These are phyloP conservation scores for Rotaria macrura DNA, from an alignment of 2,888 invertebrate species.

Conservation along the genomic window DNA sequence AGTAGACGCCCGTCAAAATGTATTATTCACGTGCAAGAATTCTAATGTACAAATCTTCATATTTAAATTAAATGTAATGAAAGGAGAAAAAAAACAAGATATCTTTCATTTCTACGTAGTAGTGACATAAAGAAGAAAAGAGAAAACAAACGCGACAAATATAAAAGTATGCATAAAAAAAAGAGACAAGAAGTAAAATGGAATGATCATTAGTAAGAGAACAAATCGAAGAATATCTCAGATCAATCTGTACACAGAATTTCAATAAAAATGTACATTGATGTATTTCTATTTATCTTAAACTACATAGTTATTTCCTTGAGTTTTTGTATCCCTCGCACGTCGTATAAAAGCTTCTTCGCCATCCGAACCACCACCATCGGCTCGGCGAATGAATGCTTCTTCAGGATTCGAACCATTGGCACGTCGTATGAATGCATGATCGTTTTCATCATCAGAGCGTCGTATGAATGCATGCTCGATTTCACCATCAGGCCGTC, in stretches of 20 bases:
- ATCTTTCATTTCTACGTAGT: neutral
- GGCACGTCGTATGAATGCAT: neutral
- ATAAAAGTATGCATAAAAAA: neutral
- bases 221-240: neutral
- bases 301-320: neutral
- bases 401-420: neutral
- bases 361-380: neutral
- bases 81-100: neutral
- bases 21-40: neutral
- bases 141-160: neutral
- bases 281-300: neutral
- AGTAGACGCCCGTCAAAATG: neutral
- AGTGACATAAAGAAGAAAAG: neutral
- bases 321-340: neutral
- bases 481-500: neutral
- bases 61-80: neutral
- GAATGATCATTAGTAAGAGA: neutral
- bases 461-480: neutral
- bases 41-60: neutral
- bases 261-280: neutral
- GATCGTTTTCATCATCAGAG: neutral
- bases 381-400: slow-evolving; percentile 5
- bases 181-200: neutral
- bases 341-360: slow-evolving; percentile 16
- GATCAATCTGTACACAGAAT: slow-evolving; percentile 7